Evolutionary conservation across 2,113 vertebrate species (phyloP), one percentile per base, ranked within the genome.

Genomic region (Xenopus borealis): DNA sequence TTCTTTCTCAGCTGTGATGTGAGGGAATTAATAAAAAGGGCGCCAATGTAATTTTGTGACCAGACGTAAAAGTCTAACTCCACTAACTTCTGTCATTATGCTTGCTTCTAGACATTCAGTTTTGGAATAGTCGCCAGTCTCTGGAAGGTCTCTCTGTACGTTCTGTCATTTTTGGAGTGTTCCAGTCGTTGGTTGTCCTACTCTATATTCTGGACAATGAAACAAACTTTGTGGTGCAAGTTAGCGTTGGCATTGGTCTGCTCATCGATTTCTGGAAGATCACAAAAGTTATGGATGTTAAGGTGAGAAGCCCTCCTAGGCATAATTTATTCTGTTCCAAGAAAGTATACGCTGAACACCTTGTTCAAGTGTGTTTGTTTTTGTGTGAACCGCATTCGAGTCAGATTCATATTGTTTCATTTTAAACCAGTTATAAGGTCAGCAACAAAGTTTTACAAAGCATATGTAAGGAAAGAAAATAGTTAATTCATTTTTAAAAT

Each of bases 251-350:
- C 88, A 95, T 98, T 0, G 96, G 96, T 73, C 93, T 98, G 55
- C 94, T 98, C 33, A 98, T 98, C 0, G 96, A 98, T 82, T 90
- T 98, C 84, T 98, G 96, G 96, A 98, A 98, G 89, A 98, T 98
- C 84, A 98, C 96, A 66, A 98, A 98, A 84, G 96, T 98, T 87
- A 98, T 98, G 95, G 96, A 98, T 0, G 94, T 98, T 78, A 92
- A 78, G 91, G 95, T 98, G 79, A 91, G 94, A 30, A n/a, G 0
- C 0, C 7, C 47, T 55, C 5, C 10, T 50, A 50, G 11, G 47
- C 47, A 50, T 16, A 0, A 0, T 18, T n/a, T 0, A 6, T 13
- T 46, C 6, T 1, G 10, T 9, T 3, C 0, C 27, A 16, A 3
- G 3, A 2, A 20, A 20, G n/a, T 30, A 44, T 3, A 16, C 14